phyloP scores from a whole-genome alignment of 1,140 invertebrate genomes.

The Nylanderia fulva region DNA sequence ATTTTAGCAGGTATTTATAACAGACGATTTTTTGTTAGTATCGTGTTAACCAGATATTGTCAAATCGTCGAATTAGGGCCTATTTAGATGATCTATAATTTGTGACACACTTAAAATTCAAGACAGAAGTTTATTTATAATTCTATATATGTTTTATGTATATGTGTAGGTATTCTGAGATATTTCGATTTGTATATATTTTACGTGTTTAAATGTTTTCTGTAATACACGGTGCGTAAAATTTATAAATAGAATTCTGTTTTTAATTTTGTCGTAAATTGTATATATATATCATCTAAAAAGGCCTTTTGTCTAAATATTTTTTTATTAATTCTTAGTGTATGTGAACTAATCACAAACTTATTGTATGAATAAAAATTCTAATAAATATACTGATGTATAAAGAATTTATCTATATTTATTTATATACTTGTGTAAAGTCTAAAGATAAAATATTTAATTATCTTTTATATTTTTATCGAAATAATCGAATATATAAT shows the following conservation, averaged over 20 bases:
- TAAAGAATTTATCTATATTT: background rate
- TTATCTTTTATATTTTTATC: background rate
- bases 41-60: background rate
- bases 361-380: background rate
- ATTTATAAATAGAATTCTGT: too few relatives aligned
- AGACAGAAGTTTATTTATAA: too few relatives aligned
- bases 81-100: too few relatives aligned
- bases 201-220: too few relatives aligned
- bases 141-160: too few relatives aligned
- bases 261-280: too few relatives aligned
- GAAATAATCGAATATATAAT: background rate
- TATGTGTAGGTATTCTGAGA: too few relatives aligned
- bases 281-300: too few relatives aligned
- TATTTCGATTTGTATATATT: too few relatives aligned
- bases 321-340: background rate
- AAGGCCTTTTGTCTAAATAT: background rate
- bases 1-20: too few relatives aligned
- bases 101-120: too few relatives aligned
- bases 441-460: background rate
- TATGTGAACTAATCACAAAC: background rate
- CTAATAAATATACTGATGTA: background rate
- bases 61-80: background rate
- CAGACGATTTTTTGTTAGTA: conserved; percentile 4
- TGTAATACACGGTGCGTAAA: too few relatives aligned
- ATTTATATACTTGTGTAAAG: conserved; percentile 3